These are phyloP conservation scores for Drosophila infuscata DNA, from an alignment of 2,888 invertebrate genomes.

Conservation along the genomic window DNA sequence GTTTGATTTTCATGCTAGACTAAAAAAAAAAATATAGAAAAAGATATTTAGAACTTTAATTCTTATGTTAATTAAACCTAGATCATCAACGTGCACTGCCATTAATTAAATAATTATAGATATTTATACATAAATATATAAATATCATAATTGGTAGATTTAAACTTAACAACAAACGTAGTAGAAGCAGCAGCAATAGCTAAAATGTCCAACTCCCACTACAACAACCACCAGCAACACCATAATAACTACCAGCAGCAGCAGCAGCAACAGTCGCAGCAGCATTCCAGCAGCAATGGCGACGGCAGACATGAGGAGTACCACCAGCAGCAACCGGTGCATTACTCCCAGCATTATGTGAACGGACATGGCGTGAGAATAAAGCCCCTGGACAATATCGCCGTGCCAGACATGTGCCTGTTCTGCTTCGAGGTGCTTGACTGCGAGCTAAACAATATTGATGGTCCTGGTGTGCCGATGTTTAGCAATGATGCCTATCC, in stretches of 20 bases:
- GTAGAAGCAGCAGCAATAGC: constrained; percentile 21
- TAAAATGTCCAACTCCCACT: constrained; percentile 74
- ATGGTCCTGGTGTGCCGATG: constrained; percentile 95
- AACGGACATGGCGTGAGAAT: constrained; percentile 84
- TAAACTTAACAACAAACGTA: constrained; percentile 47
- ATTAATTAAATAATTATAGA: constrained; percentile 69
- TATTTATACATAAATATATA: constrained; percentile 41
- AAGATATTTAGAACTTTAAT: constrained; percentile 47
- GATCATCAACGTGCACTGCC: constrained; percentile 82
- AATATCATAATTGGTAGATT: constrained; percentile 57
- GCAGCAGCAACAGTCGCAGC: constrained; percentile 54
- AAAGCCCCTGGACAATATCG: constrained; percentile 86
- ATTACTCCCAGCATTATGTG: constrained; percentile 76
- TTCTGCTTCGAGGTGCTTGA: constrained; percentile 99
- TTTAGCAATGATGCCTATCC: constrained; percentile 98
- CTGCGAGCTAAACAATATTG: constrained; percentile 96
- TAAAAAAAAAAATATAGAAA: constrained; percentile 20
- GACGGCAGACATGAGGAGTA: constrained; percentile 56
- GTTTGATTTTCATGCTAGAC: constrained; percentile 52
- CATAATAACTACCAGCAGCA: constrained; percentile 64
- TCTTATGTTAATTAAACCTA: constrained; percentile 69
- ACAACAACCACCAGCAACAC: constrained; percentile 67
- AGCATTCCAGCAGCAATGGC: constrained; percentile 64
- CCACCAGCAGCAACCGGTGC: constrained; percentile 67
- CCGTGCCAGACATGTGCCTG: constrained; percentile 98